Evolutionary conservation across 2,797 vertebrate species (phyloP), one percentile per base, ranked within the genome.

Genomic region (Benthosema pterotum): DNA sequence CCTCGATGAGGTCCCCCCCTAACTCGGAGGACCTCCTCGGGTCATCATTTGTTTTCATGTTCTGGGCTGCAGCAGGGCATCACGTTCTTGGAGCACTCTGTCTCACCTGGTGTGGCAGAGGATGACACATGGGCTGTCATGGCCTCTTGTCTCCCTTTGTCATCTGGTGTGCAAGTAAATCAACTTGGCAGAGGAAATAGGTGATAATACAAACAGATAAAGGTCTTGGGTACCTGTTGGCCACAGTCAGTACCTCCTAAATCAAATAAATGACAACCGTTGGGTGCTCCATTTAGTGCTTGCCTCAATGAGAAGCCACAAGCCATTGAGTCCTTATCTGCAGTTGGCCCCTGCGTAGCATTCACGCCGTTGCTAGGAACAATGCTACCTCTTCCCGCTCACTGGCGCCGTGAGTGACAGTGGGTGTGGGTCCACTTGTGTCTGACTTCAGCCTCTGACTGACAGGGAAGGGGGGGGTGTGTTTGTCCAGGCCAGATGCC

Each of bases 201-300:
- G 75, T 86, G 92, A 92, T 92, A 84, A 85, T 87, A 70, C 83
- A 89, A 90, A 92, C 89, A 92, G 93, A 93, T 93, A 93, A 93
- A n/a, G 85, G 65, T 60, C 67, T 50, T 32, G 59, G 81, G 86
- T 90, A 91, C 91, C 90, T 90, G 91, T 85, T 75, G 86, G 83
- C 72, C 79, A 87, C 83, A 77, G 86, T 78, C 79, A 79, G 85
- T 86, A 83, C 74, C 83, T 83, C 80, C 88, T 90, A 89, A 92
- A 87, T 86, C 85, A 83, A 81, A 77, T 87, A 83, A 81, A 77
- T 87, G 87, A 93, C 91, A n/a, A 91, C 32, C 2, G 32, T 38
- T 38, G 32, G 76, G 88, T 89, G 87, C 87, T 91, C 89, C 86
- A 87, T 92, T n/a, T 92, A 90, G 87, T 76, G 57, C 77, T 69